Evolutionary conservation across 2,113 vertebrate genomes (phyloP), one percentile per base, ranked within the genome.

Genomic region (Nyctereutes procyonoides): DNA sequence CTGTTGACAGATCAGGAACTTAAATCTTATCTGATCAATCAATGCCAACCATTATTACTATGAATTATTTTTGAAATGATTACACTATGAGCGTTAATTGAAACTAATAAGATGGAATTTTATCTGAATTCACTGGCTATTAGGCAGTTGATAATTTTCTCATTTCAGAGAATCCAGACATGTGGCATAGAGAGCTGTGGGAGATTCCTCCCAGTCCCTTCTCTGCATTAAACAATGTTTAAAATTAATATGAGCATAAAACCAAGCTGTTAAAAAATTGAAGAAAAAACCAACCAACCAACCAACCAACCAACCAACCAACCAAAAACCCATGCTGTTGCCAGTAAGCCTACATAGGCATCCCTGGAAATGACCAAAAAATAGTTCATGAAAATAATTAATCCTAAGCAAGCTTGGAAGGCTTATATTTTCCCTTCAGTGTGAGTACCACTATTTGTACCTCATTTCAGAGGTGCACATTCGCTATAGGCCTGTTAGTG

Each of bases 241-340:
- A 80, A 89, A 95, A 90, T 16, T 79, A 93, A 90, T 79, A 22
- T 84, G 17, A 87, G 11, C 28, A 89, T 88, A 95, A 95, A 93
- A 63, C 5, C 19, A 73, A 76, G 3, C 22, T 84, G 73, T 76
- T 76, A 51, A 76, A 30, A 76, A 43, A 76, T 8, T 28, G 13
- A 48, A 24, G 22, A 48, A 48, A 30, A 67, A 76, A 76, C 6
- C 43, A 43, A 38, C 38, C 38, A 76, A 76, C 6, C 43, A 43
- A 38, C 38, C 38, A 43, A 43, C 38, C 38, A 43, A 48, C 43
- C 38, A 48, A 13, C 43, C 43, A 76, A 76, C 26, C 43, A 76
- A 76, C 48, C 43, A 76, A 51, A 76, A 76, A 76, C 73, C 73
- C 43, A 16, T 76, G 43, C 43, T 51, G 4, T 90, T 87, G 82